Conservation (phyloP, 2,113 vertebrate genomes). For the Centropus bengalensis region DNA sequence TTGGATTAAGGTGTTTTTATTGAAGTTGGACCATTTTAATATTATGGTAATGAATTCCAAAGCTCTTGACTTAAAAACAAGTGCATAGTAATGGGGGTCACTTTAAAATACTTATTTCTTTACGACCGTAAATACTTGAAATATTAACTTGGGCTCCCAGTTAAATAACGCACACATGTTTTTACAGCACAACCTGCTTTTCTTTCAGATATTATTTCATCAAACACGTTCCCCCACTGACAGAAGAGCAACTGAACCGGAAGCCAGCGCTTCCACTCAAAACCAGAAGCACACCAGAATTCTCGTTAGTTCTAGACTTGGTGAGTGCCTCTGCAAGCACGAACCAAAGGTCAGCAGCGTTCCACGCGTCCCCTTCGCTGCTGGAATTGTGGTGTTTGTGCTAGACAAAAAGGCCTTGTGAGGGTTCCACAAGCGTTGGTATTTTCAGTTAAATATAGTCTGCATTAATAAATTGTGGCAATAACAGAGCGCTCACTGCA, state of each 20-base stretch:
- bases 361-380: background rate
- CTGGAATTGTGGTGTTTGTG: background rate
- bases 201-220: slow-evolving; percentile 95
- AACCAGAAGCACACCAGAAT: slow-evolving; percentile 98
- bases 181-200: background rate
- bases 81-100: background rate
- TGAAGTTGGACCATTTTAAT: background rate
- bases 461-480: background rate
- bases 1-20: background rate
- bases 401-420: background rate
- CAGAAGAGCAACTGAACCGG: slow-evolving; percentile 96
- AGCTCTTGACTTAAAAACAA: background rate
- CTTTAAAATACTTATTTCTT: background rate
- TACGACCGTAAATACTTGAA: background rate
- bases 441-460: background rate
- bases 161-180: background rate
- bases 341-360: background rate
- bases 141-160: background rate
- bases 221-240: slow-evolving; percentile 96
- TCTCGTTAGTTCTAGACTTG: slow-evolving; percentile 96
- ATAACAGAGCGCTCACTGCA: background rate
- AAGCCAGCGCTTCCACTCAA: slow-evolving; percentile 97
- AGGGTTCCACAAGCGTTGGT: background rate
- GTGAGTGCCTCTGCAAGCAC: slow-evolving; percentile 71
- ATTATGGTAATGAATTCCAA: background rate